Percentiles rank a stretch among this genome's conserved stretches.
Evolutionary conservation across 37 sponge, comb jelly and placozoan species (phyloP).

Genomic region (Beroe forskalii): DNA sequence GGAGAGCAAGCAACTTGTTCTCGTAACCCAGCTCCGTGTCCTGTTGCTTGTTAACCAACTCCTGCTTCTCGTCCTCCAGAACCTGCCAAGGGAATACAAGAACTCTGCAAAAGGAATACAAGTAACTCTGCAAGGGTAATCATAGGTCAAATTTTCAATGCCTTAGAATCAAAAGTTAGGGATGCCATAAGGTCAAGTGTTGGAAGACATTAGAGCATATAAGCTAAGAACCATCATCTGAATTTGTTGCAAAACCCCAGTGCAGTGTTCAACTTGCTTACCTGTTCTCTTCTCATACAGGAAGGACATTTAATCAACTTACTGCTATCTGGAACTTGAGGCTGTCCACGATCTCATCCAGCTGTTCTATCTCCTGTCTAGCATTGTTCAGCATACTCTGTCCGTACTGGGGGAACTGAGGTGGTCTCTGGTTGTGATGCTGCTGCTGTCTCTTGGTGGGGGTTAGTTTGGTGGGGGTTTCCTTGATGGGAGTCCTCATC

Average conservation of each 20-base stretch:
- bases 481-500: conserved; percentile 21
- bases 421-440: neutral
- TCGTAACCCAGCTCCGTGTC: conserved; percentile 44
- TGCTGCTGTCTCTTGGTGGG: neutral
- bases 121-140: too few relatives aligned
- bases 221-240: too few relatives aligned
- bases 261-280: too few relatives aligned
- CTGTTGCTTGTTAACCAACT: neutral
- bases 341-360: conserved; percentile 44
- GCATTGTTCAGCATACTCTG: conserved; percentile 51
- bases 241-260: too few relatives aligned
- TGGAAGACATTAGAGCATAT: too few relatives aligned
- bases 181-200: too few relatives aligned
- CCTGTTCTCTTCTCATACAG: too few relatives aligned
- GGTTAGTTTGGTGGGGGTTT: neutral
- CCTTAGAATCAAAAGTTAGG: too few relatives aligned
- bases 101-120: too few relatives aligned
- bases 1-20: conserved; percentile 46
- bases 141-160: too few relatives aligned
- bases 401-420: conserved; percentile 40
- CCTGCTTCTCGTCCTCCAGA: conserved; percentile 38
- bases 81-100: neutral
- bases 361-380: conserved; percentile 38
- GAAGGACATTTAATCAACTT: neutral
- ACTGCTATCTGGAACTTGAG: neutral